Evolutionary conservation across 2,888 invertebrate genomes (phyloP).

Genomic region (Cephus pygmeus): DNA sequence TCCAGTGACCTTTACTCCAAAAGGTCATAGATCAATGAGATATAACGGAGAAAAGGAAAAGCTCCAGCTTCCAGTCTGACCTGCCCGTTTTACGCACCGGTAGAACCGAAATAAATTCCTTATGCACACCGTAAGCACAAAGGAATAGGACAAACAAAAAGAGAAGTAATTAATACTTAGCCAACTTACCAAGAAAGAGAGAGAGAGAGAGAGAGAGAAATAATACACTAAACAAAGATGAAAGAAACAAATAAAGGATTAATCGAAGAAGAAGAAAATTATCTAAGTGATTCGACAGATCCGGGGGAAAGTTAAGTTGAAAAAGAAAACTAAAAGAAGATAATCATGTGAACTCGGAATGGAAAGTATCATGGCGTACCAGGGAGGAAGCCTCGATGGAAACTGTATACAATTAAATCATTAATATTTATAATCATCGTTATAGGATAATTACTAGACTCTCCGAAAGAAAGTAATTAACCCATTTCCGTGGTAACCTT

Average conservation of each 20-base stretch:
- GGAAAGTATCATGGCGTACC: neutral
- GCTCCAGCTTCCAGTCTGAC: neutral
- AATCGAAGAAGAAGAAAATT: neutral
- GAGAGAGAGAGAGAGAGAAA: neutral
- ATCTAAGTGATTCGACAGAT: neutral
- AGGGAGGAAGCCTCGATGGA: neutral
- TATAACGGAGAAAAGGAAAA: neutral
- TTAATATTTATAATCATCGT: conserved; percentile 6
- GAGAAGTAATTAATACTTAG: neutral
- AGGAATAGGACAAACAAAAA: neutral
- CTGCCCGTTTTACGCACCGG: neutral
- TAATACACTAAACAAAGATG: neutral
- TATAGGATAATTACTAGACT: conserved; percentile 2
- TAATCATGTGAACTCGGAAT: neutral
- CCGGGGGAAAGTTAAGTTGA: neutral
- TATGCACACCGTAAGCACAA: neutral
- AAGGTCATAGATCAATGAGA: neutral
- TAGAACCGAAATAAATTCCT: neutral
- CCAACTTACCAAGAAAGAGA: neutral
- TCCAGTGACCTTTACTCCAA: neutral
- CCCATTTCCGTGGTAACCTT: neutral
- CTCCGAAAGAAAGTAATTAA: neutral
- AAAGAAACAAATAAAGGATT: neutral
- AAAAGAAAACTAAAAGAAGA: neutral
- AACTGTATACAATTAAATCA: conserved; percentile 4